These are phyloP conservation scores for Molothrus aeneus DNA, from an alignment of 2,797 vertebrate species.

Conservation along the genomic window DNA sequence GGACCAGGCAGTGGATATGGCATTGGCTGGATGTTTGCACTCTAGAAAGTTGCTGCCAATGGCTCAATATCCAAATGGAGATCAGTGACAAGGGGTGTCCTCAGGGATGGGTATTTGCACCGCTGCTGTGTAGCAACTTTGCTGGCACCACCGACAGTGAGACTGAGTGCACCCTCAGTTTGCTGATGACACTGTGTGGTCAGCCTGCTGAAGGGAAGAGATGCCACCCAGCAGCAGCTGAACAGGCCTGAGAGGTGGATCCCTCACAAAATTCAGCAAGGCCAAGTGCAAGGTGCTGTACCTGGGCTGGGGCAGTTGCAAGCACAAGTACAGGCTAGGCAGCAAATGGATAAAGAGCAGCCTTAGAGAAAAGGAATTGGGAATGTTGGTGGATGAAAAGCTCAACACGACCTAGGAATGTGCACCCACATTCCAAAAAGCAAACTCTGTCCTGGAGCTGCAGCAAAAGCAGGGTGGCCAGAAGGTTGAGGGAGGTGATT, in stretches of 20 bases:
- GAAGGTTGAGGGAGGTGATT: background rate
- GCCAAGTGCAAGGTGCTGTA: background rate
- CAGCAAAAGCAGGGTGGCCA: background rate
- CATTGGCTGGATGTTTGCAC: background rate
- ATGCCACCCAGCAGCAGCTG: background rate
- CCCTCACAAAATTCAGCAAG: background rate
- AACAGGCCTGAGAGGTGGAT: background rate
- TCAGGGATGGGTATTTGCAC: background rate
- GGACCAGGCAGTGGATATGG: background rate
- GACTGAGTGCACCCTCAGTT: background rate
- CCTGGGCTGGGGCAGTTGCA: background rate
- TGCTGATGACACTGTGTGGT: background rate
- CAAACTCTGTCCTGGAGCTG: background rate
- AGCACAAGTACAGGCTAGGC: background rate
- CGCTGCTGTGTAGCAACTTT: background rate
- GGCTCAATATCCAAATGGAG: background rate
- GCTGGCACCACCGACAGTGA: background rate
- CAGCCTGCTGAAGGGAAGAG: background rate
- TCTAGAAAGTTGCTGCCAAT: background rate
- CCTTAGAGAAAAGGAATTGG: background rate
- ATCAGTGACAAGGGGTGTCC: background rate
- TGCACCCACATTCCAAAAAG: background rate
- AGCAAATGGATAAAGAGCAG: background rate
- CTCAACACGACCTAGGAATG: background rate
- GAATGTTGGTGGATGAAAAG: background rate